Conservation (phyloP, 2,888 invertebrate genomes). For the Suillia variegata region DNA sequence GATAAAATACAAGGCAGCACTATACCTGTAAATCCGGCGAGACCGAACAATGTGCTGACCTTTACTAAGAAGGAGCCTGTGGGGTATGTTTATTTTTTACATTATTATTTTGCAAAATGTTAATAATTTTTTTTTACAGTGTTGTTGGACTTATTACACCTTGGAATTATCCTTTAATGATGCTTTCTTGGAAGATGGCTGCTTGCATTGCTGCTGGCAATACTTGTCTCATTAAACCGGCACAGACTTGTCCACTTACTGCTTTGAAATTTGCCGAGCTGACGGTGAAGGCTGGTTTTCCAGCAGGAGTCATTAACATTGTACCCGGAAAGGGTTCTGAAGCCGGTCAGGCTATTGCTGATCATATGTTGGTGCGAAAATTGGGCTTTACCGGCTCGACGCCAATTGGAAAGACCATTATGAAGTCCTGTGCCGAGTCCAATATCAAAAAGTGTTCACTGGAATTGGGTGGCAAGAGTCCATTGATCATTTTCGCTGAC, state of each 20-base stretch:
- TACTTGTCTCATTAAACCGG: slow-evolving; percentile 95
- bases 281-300: slow-evolving; percentile 87
- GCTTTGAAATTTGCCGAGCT: slow-evolving; percentile 95
- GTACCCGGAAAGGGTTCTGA: slow-evolving; percentile 81
- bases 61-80: slow-evolving; percentile 90
- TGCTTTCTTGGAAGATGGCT: slow-evolving; percentile 99
- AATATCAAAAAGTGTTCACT: slow-evolving; percentile 95
- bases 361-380: slow-evolving; percentile 85
- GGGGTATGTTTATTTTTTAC: slow-evolving; percentile 65
- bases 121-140: slow-evolving; percentile 58
- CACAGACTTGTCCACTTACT: slow-evolving; percentile 88
- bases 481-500: slow-evolving; percentile 91
- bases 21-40: slow-evolving; percentile 89
- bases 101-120: neutral
- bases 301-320: slow-evolving; percentile 93
- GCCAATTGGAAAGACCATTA: slow-evolving; percentile 83
- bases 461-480: slow-evolving; percentile 95
- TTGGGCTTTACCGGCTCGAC: slow-evolving; percentile 97
- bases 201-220: slow-evolving; percentile 96
- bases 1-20: slow-evolving; percentile 93
- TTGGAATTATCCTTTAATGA: slow-evolving; percentile 99
- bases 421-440: slow-evolving; percentile 86
- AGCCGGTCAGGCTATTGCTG: slow-evolving; percentile 85
- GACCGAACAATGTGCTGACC: slow-evolving; percentile 88
- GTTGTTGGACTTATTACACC: slow-evolving; percentile 93